Percentiles rank a stretch among this genome's conserved stretches.
phyloP scores from a whole-genome alignment of 2,113 vertebrate species.

The Myanophis thanlyinensis region DNA sequence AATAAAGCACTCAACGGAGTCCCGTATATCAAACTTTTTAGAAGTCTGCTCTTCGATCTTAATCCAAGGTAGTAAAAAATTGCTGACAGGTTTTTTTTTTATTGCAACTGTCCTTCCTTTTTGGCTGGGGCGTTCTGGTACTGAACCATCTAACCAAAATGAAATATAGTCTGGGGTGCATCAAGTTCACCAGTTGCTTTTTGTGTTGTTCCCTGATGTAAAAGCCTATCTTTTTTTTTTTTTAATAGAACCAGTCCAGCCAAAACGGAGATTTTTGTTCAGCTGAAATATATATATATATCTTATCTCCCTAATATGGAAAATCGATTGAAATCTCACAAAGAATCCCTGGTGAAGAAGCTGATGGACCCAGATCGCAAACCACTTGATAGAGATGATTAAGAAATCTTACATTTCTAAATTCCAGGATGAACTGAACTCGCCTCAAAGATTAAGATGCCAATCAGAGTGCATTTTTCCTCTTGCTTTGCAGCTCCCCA shows the following conservation, averaged over 20 bases:
- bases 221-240: background rate
- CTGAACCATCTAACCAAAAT: background rate
- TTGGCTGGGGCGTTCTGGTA: background rate
- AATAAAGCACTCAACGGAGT: background rate
- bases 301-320: background rate
- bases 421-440: background rate
- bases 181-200: slow-evolving; percentile 1
- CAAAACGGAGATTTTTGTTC: background rate
- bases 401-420: background rate
- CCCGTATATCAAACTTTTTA: background rate
- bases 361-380: background rate
- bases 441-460: background rate
- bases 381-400: background rate
- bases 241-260: background rate
- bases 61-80: background rate
- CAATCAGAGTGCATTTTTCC: background rate
- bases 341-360: background rate
- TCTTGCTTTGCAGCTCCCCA: background rate
- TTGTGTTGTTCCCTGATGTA: background rate
- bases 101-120: background rate
- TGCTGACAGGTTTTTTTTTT: background rate
- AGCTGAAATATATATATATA: background rate
- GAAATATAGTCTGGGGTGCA: background rate
- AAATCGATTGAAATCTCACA: background rate
- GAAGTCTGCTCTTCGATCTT: background rate